These are phyloP conservation scores for Oscheius myriophilus DNA, from an alignment of 2,888 invertebrate genomes.

Conservation along the genomic window DNA sequence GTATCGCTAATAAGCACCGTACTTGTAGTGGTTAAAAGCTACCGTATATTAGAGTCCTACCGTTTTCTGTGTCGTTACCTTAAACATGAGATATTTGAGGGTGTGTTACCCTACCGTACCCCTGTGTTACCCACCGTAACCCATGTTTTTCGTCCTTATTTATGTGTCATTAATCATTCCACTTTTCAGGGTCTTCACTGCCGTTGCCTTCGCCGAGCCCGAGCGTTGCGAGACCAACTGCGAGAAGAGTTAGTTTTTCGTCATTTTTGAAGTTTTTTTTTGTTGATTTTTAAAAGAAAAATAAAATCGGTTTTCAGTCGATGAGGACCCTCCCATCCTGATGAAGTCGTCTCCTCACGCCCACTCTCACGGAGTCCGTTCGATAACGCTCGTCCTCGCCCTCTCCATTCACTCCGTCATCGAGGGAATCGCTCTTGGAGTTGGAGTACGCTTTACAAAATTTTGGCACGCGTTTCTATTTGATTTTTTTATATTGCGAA, in stretches of 20 bases:
- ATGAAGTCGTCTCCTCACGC: constrained; percentile 69
- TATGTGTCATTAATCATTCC: neutral
- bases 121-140: no score
- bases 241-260: constrained; percentile 8
- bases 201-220: constrained; percentile 67
- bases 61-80: no score
- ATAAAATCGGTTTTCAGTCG: constrained; percentile 12
- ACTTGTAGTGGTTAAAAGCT: no score
- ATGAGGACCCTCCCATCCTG: constrained; percentile 70
- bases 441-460: constrained; percentile 40
- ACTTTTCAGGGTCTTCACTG: constrained; percentile 50
- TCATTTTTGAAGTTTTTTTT: constrained; percentile 6
- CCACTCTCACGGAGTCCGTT: constrained; percentile 71
- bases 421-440: constrained; percentile 73
- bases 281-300: no score
- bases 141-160: neutral
- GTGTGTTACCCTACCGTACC: no score
- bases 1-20: no score
- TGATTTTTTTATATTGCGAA: neutral
- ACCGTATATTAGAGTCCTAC: no score
- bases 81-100: no score
- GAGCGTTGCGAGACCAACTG: constrained; percentile 70
- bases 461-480: constrained; percentile 23
- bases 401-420: constrained; percentile 77
- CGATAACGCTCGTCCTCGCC: constrained; percentile 75